Conservation (phyloP, 2,113 vertebrate species). For the Neogale vison region DNA sequence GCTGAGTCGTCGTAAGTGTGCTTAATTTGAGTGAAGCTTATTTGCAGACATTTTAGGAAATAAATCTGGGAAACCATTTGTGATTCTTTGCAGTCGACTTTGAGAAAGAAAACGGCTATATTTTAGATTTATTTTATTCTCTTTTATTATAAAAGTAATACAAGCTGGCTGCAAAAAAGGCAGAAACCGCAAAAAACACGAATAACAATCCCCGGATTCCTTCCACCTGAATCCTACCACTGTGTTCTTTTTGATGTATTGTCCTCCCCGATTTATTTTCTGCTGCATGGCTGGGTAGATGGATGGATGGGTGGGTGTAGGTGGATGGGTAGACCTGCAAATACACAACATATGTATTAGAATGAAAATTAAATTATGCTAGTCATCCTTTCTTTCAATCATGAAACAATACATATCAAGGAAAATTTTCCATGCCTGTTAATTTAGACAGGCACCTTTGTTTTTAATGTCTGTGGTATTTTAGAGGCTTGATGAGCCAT, state of each 20-base stretch:
- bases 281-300: background rate
- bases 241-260: background rate
- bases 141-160: constrained; percentile 29
- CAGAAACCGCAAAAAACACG: background rate
- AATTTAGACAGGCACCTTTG: background rate
- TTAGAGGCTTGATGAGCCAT: background rate
- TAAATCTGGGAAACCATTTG: constrained; percentile 77
- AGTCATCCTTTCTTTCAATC: background rate
- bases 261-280: background rate
- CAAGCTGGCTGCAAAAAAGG: background rate
- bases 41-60: constrained; percentile 75
- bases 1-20: background rate
- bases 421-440: background rate
- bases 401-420: background rate
- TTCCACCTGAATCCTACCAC: background rate
- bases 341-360: background rate
- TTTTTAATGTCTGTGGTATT: background rate
- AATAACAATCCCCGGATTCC: background rate
- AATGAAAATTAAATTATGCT: constrained; percentile 12
- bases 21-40: constrained; percentile 60
- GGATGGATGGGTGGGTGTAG: background rate
- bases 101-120: constrained; percentile 47
- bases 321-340: background rate
- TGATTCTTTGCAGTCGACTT: constrained; percentile 40
- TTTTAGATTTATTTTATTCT: constrained; percentile 55